Conservation (phyloP, 2,888 invertebrate genomes). For the Drosophila phalerata region DNA sequence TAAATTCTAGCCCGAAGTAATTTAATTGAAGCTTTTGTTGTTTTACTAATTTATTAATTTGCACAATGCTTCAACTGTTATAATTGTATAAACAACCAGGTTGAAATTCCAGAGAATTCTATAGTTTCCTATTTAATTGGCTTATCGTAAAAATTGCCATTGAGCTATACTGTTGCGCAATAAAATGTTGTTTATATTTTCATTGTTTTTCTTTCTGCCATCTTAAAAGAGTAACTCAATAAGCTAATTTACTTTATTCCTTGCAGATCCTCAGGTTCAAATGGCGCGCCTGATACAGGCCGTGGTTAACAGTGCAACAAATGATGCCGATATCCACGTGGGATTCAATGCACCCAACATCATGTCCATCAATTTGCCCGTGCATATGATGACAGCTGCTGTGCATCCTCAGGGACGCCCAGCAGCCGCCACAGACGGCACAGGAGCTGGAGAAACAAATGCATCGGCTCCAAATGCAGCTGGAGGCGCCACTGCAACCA, state of each 20-base stretch:
- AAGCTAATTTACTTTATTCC: conserved; percentile 1
- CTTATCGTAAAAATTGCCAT: background rate
- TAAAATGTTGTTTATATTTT: background rate
- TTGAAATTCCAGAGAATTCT: background rate
- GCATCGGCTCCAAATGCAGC: conserved; percentile 66
- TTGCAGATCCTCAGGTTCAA: conserved; percentile 83
- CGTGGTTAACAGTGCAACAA: conserved; percentile 83
- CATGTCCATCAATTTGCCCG: conserved; percentile 83
- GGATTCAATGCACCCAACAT: conserved; percentile 84
- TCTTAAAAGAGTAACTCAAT: background rate
- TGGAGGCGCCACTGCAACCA: background rate
- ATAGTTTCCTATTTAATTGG: background rate
- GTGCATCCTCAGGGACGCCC: conserved; percentile 85
- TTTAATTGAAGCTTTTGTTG: background rate
- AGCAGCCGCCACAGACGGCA: conserved; percentile 49
- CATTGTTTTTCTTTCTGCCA: background rate
- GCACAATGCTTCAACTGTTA: background rate
- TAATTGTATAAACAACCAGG: background rate
- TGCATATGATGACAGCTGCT: conserved; percentile 86
- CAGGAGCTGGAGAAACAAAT: conserved; percentile 2
- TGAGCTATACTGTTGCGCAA: background rate
- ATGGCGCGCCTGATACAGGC: conserved; percentile 85
- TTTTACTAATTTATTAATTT: background rate
- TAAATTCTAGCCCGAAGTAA: background rate
- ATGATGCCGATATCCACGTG: conserved; percentile 84